Percentiles rank a stretch among this genome's conserved stretches.
Conservation (phyloP, 1,140 invertebrate species). For the Holcopasites calliopsidis region DNA sequence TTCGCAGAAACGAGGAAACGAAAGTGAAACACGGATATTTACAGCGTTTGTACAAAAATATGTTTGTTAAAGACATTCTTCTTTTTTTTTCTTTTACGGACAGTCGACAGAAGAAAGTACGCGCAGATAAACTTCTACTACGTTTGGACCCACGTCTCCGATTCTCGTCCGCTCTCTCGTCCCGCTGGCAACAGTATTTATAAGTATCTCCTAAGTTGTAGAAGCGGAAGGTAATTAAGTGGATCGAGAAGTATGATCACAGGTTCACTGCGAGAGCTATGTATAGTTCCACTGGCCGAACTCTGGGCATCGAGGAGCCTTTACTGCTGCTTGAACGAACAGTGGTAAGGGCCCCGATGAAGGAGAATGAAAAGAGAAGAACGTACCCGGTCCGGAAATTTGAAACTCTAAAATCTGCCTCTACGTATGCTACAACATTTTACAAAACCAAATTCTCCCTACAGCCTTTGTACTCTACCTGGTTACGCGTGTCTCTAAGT, state of each 20-base stretch:
- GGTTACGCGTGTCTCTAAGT: conserved; percentile 65
- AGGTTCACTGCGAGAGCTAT: conserved; percentile 18
- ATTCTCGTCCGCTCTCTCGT: background rate
- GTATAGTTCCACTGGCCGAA: conserved; percentile 60
- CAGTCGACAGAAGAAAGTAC: conserved; percentile 20
- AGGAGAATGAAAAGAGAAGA: background rate
- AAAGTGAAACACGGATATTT: conserved; percentile 17
- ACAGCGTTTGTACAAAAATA: conserved; percentile 44
- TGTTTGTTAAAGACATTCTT: conserved; percentile 16
- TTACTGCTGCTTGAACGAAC: conserved; percentile 5
- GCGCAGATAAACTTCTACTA: conserved; percentile 22
- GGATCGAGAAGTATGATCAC: conserved; percentile 1
- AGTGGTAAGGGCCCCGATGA: too few relatives aligned
- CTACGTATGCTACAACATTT: conserved; percentile 71
- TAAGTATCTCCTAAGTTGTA: too few relatives aligned
- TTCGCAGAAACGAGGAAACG: conserved; percentile 16
- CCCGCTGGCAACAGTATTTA: too few relatives aligned
- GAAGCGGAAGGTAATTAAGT: too few relatives aligned
- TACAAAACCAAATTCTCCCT: conserved; percentile 66
- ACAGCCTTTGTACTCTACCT: conserved; percentile 71
- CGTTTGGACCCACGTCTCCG: conserved; percentile 56
- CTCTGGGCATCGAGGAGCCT: conserved; percentile 31
- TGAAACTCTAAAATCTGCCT: conserved; percentile 51
- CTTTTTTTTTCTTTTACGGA: too few relatives aligned
- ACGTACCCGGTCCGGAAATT: too few relatives aligned